Base-by-base conservation (phyloP, 2,113 vertebrate species). In the Campylorhamphus procurvoides region DNA sequence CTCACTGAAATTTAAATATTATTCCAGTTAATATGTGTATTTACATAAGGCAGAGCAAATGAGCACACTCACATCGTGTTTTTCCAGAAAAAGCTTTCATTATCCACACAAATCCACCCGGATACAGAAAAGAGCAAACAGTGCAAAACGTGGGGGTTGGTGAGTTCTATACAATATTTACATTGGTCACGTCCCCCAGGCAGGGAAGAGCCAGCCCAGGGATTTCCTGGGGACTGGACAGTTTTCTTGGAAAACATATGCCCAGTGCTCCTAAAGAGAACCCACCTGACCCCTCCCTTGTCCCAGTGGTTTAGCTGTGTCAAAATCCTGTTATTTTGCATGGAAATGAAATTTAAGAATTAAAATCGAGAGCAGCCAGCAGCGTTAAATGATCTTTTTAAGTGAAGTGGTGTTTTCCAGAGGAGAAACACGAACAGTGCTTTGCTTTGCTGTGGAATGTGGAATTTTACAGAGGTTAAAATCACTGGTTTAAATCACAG, bases 1-100 rank as follows among this genome's bases (percentile, higher is more conserved):
- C 84, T 89, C 58, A 17, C 37, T 72, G 69, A 35, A 60, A 73
- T 91, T 80, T 49, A 55, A 89, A 63, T 94, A 94, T 94, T 87
- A 53, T 94, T 92, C 29, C 76, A 35, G 77, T 31, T 72, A 68
- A 69, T 47, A 33, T 15, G 25, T 76, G 12, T 92, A n/a, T 79
- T 93, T 93, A 72, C 53, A 25, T 84, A 85, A 64, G n/a, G 22
- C 37, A 35, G 29, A 78, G 69, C 87, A 92, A 95, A 84, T 60
- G 46, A 53, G n/a, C 73, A 62, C 35, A n/a, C 73, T 91, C 40
- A 63, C 42, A 42, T 53, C 27, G n/a, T 87, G 52, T 13, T 87
- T 47, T 89, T 18, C 55, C 1, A 4, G 78, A 62, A 64, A 67
- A 56, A 84, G 22, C 37, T 74, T 77, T 91, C 25, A 29, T 89